Conservation (phyloP, 2,113 vertebrate species). For the Urocolius indicus region DNA sequence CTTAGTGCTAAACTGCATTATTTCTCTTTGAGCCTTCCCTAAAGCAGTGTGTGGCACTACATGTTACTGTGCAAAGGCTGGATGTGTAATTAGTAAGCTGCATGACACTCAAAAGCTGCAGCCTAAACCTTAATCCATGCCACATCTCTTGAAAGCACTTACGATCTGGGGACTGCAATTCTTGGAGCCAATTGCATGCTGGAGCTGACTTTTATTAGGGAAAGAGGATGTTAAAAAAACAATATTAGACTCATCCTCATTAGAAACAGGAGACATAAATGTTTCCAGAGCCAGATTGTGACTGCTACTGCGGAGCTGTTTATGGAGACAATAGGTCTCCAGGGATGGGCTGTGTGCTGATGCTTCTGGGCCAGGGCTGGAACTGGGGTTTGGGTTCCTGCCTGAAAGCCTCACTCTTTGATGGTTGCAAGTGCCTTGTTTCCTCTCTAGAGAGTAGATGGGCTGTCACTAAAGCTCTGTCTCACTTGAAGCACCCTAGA, state of each 20-base stretch:
- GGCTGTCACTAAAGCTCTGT: background rate
- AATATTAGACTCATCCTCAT: slow-evolving; percentile 9
- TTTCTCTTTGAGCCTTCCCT: background rate
- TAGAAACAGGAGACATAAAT: slow-evolving; percentile 38
- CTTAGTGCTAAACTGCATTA: background rate
- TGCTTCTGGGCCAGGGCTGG: background rate
- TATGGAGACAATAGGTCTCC: slow-evolving; percentile 1
- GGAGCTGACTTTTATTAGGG: slow-evolving; percentile 8
- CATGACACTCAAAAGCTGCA: background rate
- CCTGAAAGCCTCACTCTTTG: background rate
- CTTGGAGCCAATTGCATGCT: background rate
- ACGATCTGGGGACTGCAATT: background rate
- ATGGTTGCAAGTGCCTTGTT: background rate
- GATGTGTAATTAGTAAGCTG: slow-evolving; percentile 19
- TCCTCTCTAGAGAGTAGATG: background rate
- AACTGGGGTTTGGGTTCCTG: background rate
- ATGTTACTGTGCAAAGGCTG: background rate
- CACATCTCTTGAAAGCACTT: slow-evolving; percentile 8
- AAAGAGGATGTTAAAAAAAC: slow-evolving; percentile 14
- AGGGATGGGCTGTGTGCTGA: background rate
- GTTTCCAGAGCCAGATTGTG: slow-evolving; percentile 10
- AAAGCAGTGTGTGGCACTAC: background rate
- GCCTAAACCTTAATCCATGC: background rate
- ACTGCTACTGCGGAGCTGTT: slow-evolving; percentile 36
- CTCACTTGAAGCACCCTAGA: background rate